A percentile compares a stretch with the other conserved stretches of the same genome.
Evolutionary conservation across 2,888 invertebrate species (phyloP).

Genomic region (Pyrocoelia pectoralis): DNA sequence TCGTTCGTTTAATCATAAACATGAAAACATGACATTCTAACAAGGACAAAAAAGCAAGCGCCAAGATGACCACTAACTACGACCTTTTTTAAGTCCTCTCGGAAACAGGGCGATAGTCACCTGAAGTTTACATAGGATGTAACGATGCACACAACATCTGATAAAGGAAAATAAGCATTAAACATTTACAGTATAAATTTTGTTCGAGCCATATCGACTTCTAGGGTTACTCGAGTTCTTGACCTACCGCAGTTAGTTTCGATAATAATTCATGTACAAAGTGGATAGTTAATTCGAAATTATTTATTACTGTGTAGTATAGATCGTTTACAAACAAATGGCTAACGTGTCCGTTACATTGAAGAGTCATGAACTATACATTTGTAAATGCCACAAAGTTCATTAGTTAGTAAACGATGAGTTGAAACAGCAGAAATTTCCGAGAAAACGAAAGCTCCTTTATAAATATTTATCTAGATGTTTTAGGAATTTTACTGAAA

Average conservation of each 20-base stretch:
- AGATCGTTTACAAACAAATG: background rate
- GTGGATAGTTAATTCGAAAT: background rate
- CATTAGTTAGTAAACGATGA: slow-evolving; percentile 4
- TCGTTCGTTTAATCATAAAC: too few species aligned
- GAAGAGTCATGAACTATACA: slow-evolving; percentile 1
- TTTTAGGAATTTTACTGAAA: too few species aligned
- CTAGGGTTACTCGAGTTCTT: background rate
- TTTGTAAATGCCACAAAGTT: slow-evolving; percentile 5
- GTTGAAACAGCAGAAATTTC: background rate
- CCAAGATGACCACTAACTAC: too few species aligned
- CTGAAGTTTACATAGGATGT: too few species aligned
- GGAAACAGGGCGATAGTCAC: too few species aligned
- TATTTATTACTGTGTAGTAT: background rate
- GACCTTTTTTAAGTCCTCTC: too few species aligned
- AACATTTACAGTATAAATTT: too few species aligned
- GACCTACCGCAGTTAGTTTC: background rate
- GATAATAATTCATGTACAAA: background rate
- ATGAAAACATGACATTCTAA: too few species aligned
- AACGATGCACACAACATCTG: too few species aligned
- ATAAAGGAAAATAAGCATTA: too few species aligned
- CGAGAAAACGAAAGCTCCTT: background rate
- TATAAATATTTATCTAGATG: background rate
- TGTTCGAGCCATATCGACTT: too few species aligned
- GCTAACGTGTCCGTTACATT: background rate
- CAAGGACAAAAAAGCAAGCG: too few species aligned